Percentiles rank a stretch among this genome's conserved stretches.
These are phyloP conservation scores for Hafferia zeledoni DNA, from an alignment of 2,797 vertebrate species.

Conservation along the genomic window DNA sequence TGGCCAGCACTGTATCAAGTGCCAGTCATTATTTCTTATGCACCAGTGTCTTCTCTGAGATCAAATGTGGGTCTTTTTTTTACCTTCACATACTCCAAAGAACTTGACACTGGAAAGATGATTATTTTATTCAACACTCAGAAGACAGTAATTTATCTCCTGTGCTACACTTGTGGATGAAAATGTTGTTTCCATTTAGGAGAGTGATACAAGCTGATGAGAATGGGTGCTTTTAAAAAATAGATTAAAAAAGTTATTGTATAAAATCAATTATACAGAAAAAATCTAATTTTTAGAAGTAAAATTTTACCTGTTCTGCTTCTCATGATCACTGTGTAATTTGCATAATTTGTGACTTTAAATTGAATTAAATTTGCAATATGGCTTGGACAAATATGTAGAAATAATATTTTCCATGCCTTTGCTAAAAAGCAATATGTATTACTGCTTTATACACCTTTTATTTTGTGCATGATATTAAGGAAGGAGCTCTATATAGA, in stretches of 20 bases:
- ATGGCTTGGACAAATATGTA: background rate
- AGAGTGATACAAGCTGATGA: background rate
- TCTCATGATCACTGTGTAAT: background rate
- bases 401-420: background rate
- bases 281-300: background rate
- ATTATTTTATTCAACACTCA: background rate
- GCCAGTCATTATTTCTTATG: background rate
- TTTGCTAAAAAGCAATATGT: background rate
- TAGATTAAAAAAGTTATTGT: background rate
- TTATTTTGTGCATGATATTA: background rate
- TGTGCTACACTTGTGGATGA: background rate
- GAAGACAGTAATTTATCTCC: background rate
- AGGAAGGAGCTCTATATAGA: background rate
- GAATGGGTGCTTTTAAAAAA: background rate
- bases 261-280: background rate
- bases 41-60: background rate
- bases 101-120: background rate
- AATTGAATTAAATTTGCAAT: background rate
- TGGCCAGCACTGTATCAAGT: background rate
- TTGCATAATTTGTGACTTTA: background rate
- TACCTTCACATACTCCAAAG: background rate
- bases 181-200: background rate
- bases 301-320: background rate
- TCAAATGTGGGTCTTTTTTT: background rate
- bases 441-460: background rate